Conservation (phyloP, 1,140 invertebrate species). For the Dryas iulia region DNA sequence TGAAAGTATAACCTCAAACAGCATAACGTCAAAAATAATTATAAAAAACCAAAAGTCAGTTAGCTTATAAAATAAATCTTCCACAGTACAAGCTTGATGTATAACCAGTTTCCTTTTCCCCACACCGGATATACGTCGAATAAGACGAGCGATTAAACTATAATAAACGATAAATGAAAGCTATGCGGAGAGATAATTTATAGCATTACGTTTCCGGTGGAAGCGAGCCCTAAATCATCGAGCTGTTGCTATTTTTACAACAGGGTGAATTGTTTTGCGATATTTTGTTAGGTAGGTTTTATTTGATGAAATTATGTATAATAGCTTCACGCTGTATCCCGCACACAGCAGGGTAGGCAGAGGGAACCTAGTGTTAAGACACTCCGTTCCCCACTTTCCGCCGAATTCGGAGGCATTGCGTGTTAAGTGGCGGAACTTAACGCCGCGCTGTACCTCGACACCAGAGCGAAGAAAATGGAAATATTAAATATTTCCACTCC, state of each 20-base stretch:
- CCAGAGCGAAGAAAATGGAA: too few species aligned
- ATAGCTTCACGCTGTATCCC: too few species aligned
- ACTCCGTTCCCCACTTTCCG: too few species aligned
- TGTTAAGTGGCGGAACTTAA: too few species aligned
- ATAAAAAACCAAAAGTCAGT: background rate
- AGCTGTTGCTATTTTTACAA: background rate
- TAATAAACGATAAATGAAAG: slow-evolving; percentile 3
- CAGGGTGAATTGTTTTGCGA: background rate
- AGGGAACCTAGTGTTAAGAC: too few species aligned
- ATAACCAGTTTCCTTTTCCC: background rate
- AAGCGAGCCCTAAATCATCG: background rate
- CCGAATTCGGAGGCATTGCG: too few species aligned
- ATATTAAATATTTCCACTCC: too few species aligned
- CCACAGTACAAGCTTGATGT: background rate
- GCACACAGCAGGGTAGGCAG: too few species aligned
- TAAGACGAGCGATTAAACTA: slow-evolving; percentile 1
- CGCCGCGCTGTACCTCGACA: too few species aligned
- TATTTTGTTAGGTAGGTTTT: background rate
- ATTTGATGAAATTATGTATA: background rate
- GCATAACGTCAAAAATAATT: background rate
- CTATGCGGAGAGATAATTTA: background rate
- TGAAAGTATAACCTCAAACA: too few species aligned
- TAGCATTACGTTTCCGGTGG: background rate
- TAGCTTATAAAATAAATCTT: background rate
- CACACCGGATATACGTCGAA: background rate